These are phyloP conservation scores for Apamea epomidion DNA, from an alignment of 2,888 invertebrate genomes.

Conservation along the genomic window DNA sequence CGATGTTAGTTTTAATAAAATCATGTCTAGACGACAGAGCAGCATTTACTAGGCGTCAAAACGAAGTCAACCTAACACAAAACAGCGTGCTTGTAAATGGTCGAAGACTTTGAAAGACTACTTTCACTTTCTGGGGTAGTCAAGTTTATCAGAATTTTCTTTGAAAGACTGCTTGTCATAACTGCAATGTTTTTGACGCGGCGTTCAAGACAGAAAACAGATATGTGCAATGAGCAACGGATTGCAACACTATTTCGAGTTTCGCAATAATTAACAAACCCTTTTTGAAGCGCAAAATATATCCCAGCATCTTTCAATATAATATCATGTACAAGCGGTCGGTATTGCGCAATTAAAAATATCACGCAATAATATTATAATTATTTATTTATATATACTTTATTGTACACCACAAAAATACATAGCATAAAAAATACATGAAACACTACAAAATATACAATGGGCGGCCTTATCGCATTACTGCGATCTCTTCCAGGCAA, in stretches of 20 bases:
- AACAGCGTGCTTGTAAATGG: background rate
- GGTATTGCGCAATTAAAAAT: constrained; percentile 2
- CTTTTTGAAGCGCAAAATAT: background rate
- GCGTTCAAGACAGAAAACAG: background rate
- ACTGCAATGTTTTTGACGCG: background rate
- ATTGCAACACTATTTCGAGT: constrained; percentile 1
- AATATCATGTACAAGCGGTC: background rate
- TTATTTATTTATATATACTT: too few relatives aligned
- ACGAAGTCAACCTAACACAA: too few relatives aligned
- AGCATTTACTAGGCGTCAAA: background rate
- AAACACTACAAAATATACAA: too few relatives aligned
- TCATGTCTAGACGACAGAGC: background rate
- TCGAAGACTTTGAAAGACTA: background rate
- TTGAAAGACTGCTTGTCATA: background rate
- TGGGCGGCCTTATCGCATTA: too few relatives aligned
- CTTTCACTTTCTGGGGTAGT: background rate
- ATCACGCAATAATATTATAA: background rate
- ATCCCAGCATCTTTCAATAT: background rate
- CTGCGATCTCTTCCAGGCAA: too few relatives aligned
- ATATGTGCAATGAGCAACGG: background rate
- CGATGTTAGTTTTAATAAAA: background rate
- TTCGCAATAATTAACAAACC: background rate
- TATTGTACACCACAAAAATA: too few relatives aligned
- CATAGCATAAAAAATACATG: too few relatives aligned
- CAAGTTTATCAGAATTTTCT: too few relatives aligned